Percentiles rank a stretch among this genome's conserved stretches.
These are phyloP conservation scores for Lerista edwardsae DNA, from an alignment of 2,797 vertebrate genomes.

Conservation along the genomic window DNA sequence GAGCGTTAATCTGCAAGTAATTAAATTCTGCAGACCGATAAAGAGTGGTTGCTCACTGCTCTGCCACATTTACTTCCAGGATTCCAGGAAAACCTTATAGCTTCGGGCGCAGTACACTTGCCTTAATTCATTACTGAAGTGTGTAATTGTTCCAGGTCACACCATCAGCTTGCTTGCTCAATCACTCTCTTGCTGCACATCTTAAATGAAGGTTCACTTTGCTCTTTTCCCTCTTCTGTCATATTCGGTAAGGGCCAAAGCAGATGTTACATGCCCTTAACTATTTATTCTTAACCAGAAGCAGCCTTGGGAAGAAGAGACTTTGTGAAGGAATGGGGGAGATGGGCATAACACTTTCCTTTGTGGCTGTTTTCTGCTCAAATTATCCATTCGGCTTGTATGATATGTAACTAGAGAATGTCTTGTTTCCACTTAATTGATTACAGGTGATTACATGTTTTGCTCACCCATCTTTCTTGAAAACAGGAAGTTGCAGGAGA, in stretches of 20 bases:
- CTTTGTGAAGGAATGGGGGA: not conserved
- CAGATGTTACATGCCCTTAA: not conserved
- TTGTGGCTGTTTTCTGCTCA: not conserved
- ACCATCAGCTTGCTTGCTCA: not conserved
- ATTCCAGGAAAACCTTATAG: conserved; percentile 16
- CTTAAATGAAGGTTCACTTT: not conserved
- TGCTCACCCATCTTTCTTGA: too few relatives aligned
- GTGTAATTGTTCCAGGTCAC: conserved; percentile 10
- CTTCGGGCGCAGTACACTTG: not conserved
- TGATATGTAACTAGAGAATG: too few relatives aligned
- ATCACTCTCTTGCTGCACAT: not conserved
- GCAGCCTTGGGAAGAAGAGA: not conserved
- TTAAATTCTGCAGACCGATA: conserved; percentile 7
- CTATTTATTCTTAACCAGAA: not conserved
- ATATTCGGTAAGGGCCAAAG: not conserved
- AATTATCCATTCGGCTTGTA: not conserved
- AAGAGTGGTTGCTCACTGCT: not conserved
- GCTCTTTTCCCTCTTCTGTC: not conserved
- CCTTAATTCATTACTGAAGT: conserved; percentile 23
- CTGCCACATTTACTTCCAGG: conserved; percentile 26
- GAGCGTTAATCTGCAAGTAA: conserved; percentile 21
- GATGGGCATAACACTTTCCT: not conserved
- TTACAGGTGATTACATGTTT: too few relatives aligned
- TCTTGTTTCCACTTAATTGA: too few relatives aligned
- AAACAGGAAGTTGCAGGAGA: too few relatives aligned